Base-by-base conservation (phyloP, 2,888 invertebrate genomes). In the Drosophila anomelani region DNA sequence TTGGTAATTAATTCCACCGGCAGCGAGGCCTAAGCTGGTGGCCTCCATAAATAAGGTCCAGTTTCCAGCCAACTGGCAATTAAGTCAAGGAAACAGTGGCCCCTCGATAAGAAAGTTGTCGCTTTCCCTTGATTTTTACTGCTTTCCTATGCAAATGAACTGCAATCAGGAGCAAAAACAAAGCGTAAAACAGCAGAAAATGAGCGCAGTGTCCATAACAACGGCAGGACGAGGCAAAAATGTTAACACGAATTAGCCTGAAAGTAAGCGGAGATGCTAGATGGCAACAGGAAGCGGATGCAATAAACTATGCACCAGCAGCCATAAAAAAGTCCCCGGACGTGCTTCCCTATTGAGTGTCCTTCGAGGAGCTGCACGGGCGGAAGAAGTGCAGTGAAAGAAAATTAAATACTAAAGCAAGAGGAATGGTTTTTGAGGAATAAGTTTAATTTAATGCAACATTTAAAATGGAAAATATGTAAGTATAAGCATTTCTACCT, bases 221-320 rank as follows among this genome's bases (percentile, higher is more conserved):
- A 78, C 67, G 56, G 56, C 29, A 23, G 56, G 38, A 26, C 17
- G 47, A 26, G 23, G 60, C 59, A 71, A 77, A 80, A 82, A 83
- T 75, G 76, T 81, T 69, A 80, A 57, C 76, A 78, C 71, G 81
- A 86, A 84, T 81, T 84, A 86, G 85, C 82, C 74, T 47, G 77
- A 70, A 80, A 84, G 78, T 85, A 75, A 77, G 80, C 80, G 80
- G 64, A 54, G 77, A 75, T 77, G 55, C 74, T 36, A 77, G 81
- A 78, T 72, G 75, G 77, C 80, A 81, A 76, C 74, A 80, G 87
- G 87, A 86, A 86, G 47, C 81, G 84, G 87, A 84, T 73, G 87
- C 69, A 78, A 85, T 84, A 81, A 84, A 84, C 79, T 84, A 80
- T 84, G 78, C 79, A 78, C 77, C 72, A 82, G 80, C 61, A 84